These are phyloP conservation scores for Sebastes hubbsi DNA, from an alignment of 2,797 vertebrate genomes.

Conservation along the genomic window DNA sequence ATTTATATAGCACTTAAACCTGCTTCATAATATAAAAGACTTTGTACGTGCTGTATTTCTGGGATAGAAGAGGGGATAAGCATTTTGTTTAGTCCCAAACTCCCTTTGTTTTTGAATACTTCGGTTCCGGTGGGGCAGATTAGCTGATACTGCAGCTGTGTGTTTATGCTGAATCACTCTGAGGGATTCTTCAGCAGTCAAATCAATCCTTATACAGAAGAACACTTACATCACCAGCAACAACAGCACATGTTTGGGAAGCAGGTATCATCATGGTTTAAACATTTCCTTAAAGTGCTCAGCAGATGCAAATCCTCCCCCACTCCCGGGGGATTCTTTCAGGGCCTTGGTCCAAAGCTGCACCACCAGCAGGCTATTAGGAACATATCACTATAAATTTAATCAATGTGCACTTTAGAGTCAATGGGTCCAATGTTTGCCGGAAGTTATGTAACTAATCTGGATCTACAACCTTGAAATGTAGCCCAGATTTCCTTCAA, in stretches of 20 bases:
- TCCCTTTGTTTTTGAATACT: background rate
- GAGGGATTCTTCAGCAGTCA: background rate
- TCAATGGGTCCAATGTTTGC: background rate
- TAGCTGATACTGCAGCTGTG: background rate
- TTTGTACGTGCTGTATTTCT: background rate
- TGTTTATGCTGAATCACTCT: background rate
- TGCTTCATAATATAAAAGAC: too few relatives aligned
- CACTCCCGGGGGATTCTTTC: rapidly evolving
- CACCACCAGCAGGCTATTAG: background rate
- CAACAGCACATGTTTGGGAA: background rate
- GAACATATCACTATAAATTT: background rate
- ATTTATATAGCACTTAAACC: too few relatives aligned
- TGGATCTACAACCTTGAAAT: background rate
- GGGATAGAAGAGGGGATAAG: background rate
- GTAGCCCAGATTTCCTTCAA: background rate
- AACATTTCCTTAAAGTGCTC: background rate
- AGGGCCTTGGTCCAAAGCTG: background rate
- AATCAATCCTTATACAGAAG: background rate
- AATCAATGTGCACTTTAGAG: background rate
- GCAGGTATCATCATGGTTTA: background rate
- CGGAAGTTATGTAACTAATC: conserved; percentile 24
- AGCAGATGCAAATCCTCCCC: background rate
- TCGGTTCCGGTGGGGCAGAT: background rate
- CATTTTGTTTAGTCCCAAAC: background rate
- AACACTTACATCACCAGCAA: background rate